phyloP scores from a whole-genome alignment of 2,113 vertebrate species.

The Triplophysa dalaica region DNA sequence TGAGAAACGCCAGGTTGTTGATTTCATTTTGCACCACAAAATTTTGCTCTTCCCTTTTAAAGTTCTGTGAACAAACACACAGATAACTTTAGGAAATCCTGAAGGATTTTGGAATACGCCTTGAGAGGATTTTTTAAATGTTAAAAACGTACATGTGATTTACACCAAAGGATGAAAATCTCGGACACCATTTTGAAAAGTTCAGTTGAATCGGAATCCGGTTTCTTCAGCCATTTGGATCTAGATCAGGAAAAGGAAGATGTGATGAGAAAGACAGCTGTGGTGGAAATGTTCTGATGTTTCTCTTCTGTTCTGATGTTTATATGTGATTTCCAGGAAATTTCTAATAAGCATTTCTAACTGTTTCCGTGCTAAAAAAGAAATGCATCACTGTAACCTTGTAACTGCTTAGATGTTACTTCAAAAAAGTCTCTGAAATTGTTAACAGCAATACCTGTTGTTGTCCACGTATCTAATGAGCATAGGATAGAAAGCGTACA shows the following conservation, averaged over 20 bases:
- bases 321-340: neutral
- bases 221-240: conserved; percentile 93
- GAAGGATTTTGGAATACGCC: neutral
- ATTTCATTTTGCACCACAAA: conserved; percentile 99
- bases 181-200: conserved; percentile 98
- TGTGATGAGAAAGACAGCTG: neutral
- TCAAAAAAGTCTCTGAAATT: neutral
- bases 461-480: conserved; percentile 96
- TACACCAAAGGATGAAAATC: conserved; percentile 97
- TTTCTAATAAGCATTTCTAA: no score
- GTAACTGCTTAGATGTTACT: neutral
- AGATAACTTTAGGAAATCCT: neutral
- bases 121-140: neutral
- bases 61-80: conserved; percentile 79
- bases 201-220: conserved; percentile 85
- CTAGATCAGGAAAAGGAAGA: conserved; percentile 66
- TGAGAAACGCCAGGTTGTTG: conserved; percentile 96
- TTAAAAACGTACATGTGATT: conserved; percentile 85
- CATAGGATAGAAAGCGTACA: conserved; percentile 97
- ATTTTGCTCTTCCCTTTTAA: conserved; percentile 98
- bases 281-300: neutral
- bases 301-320: neutral
- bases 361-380: no score
- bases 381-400: no score
- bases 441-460: conserved; percentile 80